Evolutionary conservation across 2,888 invertebrate genomes (phyloP), one percentile per base, ranked within the genome.

Genomic region (Andrena haemorrhoa): DNA sequence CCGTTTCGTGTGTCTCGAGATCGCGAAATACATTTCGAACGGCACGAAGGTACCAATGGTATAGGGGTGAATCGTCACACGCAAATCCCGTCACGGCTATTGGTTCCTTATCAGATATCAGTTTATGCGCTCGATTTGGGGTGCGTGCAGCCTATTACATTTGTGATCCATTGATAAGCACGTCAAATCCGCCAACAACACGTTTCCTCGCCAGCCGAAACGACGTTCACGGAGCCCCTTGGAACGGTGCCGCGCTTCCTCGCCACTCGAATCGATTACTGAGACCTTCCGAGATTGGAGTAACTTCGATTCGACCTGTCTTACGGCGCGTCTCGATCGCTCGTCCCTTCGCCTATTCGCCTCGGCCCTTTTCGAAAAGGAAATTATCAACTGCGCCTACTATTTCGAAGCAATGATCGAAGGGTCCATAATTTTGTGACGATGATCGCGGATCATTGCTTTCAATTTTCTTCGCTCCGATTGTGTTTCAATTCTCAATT

Each of bases 91-190:
- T 85, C 75, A 79, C 78, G 84, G 79, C 82, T 88, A 89, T 91
- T 89, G 84, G 88, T 86, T 89, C 79, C 85, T 88, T 88, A 89
- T 90, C 89, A 88, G 89, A 91, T 91, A 90, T 90, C 89, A 86
- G 89, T 91, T 91, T 90, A 89, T 89, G 86, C 73, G 88, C 88
- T 91, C 89, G 87, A 90, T 91, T 91, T 89, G 73, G 91, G 89
- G 89, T 91, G 91, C 91, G 91, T 90, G 91, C 90, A 89, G 89
- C 86, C 90, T 91, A 92, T 92, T 92, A 90, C 91, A 88, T 87
- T 88, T 82, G 87, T 88, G 92, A 93, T 93, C 90, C 86, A 91
- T 92, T 93, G 92, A 93, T 93, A 93, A 92, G 90, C 91, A 91
- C 93, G 92, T 93, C 93, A 92, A 92, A 90, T 90, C 88, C 90